Conservation (phyloP, 2,888 invertebrate species). For the Hypena proboscidalis region DNA sequence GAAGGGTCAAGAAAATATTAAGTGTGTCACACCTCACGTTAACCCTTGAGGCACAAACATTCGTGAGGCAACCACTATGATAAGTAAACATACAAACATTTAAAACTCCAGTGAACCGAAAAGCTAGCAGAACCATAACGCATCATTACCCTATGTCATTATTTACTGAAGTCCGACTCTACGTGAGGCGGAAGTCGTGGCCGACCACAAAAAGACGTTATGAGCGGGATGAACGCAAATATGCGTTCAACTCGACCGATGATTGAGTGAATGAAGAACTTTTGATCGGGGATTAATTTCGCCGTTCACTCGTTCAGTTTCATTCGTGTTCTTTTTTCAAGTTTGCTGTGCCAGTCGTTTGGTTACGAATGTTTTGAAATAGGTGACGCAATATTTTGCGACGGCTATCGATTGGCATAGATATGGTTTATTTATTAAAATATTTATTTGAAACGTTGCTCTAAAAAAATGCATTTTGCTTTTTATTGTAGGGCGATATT, state of each 20-base stretch:
- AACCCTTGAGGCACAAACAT: no score
- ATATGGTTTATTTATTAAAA: background rate
- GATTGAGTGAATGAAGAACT: slow-evolving; percentile 43
- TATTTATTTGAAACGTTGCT: no score
- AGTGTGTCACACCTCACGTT: no score
- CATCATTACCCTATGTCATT: slow-evolving; percentile 17
- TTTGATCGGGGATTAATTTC: slow-evolving; percentile 58
- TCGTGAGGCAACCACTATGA: no score
- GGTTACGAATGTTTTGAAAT: background rate
- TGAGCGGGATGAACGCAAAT: slow-evolving; percentile 48
- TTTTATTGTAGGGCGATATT: no score
- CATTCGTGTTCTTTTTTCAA: slow-evolving; percentile 14
- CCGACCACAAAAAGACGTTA: slow-evolving; percentile 40
- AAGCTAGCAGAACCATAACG: slow-evolving; percentile 1
- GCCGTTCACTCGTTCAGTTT: slow-evolving; percentile 21
- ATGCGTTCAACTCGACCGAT: slow-evolving; percentile 31
- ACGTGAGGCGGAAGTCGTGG: background rate
- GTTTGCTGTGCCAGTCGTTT: slow-evolving; percentile 6
- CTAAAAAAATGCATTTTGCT: no score
- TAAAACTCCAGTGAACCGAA: background rate
- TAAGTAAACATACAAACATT: no score
- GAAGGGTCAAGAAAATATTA: no score
- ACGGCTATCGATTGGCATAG: background rate
- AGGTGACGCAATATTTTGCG: background rate
- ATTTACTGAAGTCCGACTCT: slow-evolving; percentile 23